Conservation (phyloP, 2,888 invertebrate species). For the Epistrophe grossulariae region DNA sequence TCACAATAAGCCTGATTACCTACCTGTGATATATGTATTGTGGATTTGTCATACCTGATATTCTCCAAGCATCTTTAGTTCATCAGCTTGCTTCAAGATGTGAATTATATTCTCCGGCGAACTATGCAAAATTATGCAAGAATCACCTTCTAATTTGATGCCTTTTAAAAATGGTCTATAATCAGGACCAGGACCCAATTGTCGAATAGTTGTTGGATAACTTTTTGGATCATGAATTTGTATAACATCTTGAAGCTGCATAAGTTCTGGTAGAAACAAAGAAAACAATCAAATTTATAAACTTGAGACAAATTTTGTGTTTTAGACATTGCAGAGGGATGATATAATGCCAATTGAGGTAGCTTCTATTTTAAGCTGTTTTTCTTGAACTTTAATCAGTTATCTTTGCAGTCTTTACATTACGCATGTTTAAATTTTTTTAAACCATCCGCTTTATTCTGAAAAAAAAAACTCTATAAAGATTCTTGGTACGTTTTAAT, state of each 20-base stretch:
- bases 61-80: constrained; percentile 92
- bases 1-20: too few species aligned
- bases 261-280: constrained; percentile 85
- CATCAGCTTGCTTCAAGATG: constrained; percentile 90
- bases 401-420: too few species aligned
- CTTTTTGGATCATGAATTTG: constrained; percentile 88
- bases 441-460: too few species aligned
- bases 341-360: too few species aligned
- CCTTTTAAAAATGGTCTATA: constrained; percentile 90
- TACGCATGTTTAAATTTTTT: too few species aligned
- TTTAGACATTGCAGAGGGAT: too few species aligned
- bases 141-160: constrained; percentile 88
- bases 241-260: constrained; percentile 91
- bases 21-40: too few species aligned
- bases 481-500: neutral
- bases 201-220: constrained; percentile 88
- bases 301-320: too few species aligned
- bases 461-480: too few species aligned
- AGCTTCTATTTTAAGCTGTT: too few species aligned
- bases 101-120: constrained; percentile 87
- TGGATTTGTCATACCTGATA: constrained; percentile 87
- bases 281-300: neutral
- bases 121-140: constrained; percentile 91
- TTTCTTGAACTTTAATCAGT: too few species aligned
- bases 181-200: constrained; percentile 85